Percentiles rank a stretch among this genome's conserved stretches.
These are phyloP conservation scores for Onychostruthus taczanowskii DNA, from an alignment of 2,113 vertebrate species.

Conservation along the genomic window DNA sequence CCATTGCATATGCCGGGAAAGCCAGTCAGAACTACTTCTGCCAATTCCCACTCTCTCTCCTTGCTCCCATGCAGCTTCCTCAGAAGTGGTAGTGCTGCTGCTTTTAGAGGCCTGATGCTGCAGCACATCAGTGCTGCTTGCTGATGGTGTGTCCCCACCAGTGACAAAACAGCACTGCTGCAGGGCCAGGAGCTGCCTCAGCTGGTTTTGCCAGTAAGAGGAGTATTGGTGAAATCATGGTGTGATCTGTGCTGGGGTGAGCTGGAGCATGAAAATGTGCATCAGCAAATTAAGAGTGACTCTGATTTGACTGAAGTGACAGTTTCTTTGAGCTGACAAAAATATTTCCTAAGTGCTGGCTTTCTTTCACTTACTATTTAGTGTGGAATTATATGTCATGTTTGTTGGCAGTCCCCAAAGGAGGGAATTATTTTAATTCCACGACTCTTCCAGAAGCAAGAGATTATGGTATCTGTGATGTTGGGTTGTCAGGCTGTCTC, in stretches of 20 bases:
- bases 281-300: background rate
- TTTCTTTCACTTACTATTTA: background rate
- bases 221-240: fast-evolving
- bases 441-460: background rate
- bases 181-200: background rate
- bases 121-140: background rate
- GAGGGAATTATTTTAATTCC: background rate
- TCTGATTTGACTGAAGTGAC: background rate
- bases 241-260: background rate
- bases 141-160: background rate
- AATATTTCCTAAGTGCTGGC: background rate
- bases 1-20: background rate
- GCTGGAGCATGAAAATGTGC: background rate
- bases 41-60: background rate
- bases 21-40: background rate
- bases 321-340: constrained; percentile 9
- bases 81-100: background rate
- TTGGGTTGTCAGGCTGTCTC: background rate
- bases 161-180: fast-evolving
- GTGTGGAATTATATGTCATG: background rate
- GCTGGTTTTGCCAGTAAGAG: background rate
- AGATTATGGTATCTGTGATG: background rate
- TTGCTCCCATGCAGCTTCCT: background rate
- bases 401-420: background rate
- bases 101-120: background rate